These are phyloP conservation scores for Glaucopsyche alexis DNA, from an alignment of 2,888 invertebrate species.

Conservation along the genomic window DNA sequence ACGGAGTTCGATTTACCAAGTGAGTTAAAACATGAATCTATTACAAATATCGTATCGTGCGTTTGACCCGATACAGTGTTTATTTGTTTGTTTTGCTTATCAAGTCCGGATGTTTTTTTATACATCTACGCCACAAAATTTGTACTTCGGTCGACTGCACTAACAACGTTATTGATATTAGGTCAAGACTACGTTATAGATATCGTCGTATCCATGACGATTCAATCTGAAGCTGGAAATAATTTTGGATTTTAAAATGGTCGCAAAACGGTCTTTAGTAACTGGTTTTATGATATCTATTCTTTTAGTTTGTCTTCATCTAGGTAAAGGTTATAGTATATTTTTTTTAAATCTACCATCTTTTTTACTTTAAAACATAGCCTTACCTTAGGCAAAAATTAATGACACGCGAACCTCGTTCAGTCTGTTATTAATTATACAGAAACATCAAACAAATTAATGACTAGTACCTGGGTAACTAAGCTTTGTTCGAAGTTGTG, in stretches of 20 bases:
- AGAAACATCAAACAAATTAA: no score
- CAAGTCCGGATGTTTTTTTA: slow-evolving; percentile 80
- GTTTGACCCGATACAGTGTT: slow-evolving; percentile 75
- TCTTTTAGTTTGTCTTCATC: no score
- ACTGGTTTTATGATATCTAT: no score
- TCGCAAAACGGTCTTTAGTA: not conserved
- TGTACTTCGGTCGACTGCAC: slow-evolving; percentile 66
- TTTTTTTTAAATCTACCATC: not conserved
- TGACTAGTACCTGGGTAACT: no score
- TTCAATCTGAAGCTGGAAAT: not conserved
- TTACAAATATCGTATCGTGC: slow-evolving; percentile 71
- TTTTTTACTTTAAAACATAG: no score
- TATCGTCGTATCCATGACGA: not conserved
- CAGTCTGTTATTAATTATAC: no score
- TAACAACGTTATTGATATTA: slow-evolving; percentile 67
- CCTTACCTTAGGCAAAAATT: no score
- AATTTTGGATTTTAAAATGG: not conserved
- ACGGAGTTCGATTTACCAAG: slow-evolving; percentile 1
- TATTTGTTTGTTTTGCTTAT: slow-evolving; percentile 78
- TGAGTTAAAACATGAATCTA: slow-evolving; percentile 44
- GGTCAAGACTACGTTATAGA: slow-evolving; percentile 66
- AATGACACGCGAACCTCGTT: no score
- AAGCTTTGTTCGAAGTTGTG: no score
- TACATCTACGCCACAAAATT: slow-evolving; percentile 74
- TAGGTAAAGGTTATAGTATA: not conserved